Evolutionary conservation across 2,888 invertebrate genomes (phyloP).

Genomic region (Phortica okadai): DNA sequence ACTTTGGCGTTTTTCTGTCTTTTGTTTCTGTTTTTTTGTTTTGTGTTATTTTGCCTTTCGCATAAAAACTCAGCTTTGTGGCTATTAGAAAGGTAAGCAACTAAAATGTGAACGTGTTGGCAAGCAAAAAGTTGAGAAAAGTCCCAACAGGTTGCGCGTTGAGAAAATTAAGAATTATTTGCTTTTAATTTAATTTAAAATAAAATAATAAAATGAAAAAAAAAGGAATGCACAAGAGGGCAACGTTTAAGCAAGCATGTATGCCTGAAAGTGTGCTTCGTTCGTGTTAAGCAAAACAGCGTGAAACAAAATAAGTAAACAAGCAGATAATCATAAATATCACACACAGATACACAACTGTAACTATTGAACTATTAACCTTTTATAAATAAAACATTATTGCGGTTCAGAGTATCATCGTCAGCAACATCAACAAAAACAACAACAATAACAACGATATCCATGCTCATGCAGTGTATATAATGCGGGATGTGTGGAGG

Average conservation of each 20-base stretch:
- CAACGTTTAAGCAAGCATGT: too few relatives aligned
- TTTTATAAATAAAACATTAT: constrained; percentile 58
- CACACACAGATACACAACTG: background rate
- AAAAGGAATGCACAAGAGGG: too few relatives aligned
- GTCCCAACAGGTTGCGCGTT: constrained; percentile 1
- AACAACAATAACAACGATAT: too few relatives aligned
- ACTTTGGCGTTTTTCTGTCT: constrained; percentile 7
- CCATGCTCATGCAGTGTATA: too few relatives aligned
- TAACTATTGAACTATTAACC: constrained; percentile 28
- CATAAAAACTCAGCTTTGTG: background rate
- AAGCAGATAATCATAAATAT: background rate
- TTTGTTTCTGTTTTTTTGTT: background rate
- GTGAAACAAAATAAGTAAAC: background rate
- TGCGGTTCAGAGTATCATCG: constrained; percentile 26
- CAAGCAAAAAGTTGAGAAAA: background rate
- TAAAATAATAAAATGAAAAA: too few relatives aligned
- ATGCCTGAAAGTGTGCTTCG: too few relatives aligned
- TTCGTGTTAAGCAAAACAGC: background rate
- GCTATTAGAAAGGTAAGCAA: background rate
- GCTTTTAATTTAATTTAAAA: constrained; percentile 37
- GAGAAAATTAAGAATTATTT: constrained; percentile 28
- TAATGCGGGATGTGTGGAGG: too few relatives aligned
- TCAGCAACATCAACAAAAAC: background rate
- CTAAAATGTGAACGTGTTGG: background rate
- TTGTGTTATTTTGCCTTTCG: background rate